Percentiles rank a stretch among this genome's conserved stretches.
Evolutionary conservation across 2,888 invertebrate species (phyloP).

Genomic region (Cheilosia vernalis): DNA sequence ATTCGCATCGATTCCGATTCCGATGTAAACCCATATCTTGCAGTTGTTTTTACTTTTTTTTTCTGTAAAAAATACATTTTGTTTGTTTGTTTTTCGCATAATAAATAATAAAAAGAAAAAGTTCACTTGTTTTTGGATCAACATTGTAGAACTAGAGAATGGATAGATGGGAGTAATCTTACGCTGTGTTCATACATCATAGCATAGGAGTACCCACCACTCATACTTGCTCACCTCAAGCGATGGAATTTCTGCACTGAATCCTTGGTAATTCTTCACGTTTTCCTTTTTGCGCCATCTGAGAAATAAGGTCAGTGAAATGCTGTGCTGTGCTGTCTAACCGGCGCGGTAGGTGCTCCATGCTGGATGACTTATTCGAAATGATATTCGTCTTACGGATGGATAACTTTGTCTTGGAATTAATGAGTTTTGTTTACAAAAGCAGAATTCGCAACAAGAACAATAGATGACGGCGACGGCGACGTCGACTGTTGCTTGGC

Average conservation of each 20-base stretch:
- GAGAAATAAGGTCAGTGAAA: constrained; percentile 21
- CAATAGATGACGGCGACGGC: not conserved
- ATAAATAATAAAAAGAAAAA: constrained; percentile 13
- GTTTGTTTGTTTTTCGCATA: constrained; percentile 25
- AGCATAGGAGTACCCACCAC: not conserved
- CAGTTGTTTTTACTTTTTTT: not conserved
- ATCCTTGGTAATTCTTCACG: constrained; percentile 22
- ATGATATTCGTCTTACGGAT: constrained; percentile 64
- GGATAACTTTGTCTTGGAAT: constrained; percentile 63
- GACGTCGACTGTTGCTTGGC: constrained; percentile 55
- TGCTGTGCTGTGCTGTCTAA: not conserved
- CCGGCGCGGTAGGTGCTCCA: constrained; percentile 1
- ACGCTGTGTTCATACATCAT: not conserved
- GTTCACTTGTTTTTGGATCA: constrained; percentile 14
- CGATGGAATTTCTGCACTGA: constrained; percentile 27
- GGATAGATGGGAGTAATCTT: constrained; percentile 1
- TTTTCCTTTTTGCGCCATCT: constrained; percentile 17
- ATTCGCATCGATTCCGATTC: constrained; percentile 64
- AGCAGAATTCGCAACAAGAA: constrained; percentile 36
- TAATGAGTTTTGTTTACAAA: constrained; percentile 65
- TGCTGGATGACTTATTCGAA: constrained; percentile 57
- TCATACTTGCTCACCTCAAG: constrained; percentile 8
- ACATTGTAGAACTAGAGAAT: constrained; percentile 24
- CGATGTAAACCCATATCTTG: constrained; percentile 47
- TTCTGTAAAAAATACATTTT: constrained; percentile 46